Conservation (phyloP, 2,797 vertebrate species). For the Danio albolineatus region DNA sequence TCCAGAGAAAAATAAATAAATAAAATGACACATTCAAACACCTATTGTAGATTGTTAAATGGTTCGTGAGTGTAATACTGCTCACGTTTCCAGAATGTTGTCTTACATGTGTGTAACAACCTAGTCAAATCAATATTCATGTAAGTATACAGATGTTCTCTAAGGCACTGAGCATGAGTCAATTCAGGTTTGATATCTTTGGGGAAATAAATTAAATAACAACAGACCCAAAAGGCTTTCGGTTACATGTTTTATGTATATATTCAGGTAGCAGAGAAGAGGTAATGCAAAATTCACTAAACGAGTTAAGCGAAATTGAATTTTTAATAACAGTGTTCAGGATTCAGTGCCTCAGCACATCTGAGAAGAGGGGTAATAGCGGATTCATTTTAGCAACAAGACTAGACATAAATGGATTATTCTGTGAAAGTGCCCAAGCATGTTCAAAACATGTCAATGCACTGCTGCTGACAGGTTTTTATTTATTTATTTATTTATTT, state of each 20-base stretch:
- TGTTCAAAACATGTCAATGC: not conserved
- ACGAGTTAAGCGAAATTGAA: not conserved
- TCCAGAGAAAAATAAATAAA: not conserved
- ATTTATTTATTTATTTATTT: too few species aligned
- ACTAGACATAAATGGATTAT: not conserved
- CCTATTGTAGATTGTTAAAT: constrained; percentile 4
- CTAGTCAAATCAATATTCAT: constrained; percentile 29
- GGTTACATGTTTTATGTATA: constrained; percentile 25
- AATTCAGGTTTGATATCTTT: constrained; percentile 25
- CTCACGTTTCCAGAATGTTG: not conserved
- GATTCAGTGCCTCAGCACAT: constrained; percentile 9
- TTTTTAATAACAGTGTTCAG: constrained; percentile 8
- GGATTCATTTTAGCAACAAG: constrained; percentile 19
- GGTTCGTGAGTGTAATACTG: constrained; percentile 32
- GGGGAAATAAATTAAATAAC: constrained; percentile 37
- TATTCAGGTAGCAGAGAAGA: not conserved
- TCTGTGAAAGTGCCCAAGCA: not conserved
- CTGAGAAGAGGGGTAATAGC: not conserved
- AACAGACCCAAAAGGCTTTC: constrained; percentile 36
- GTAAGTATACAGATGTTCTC: constrained; percentile 19
- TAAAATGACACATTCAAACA: not conserved
- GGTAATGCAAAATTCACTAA: constrained; percentile 3
- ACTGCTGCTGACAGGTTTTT: not conserved
- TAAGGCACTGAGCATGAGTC: constrained; percentile 14
- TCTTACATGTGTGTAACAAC: constrained; percentile 2